Conservation (phyloP, 2,113 vertebrate genomes). For the Paramormyrops kingsleyae region DNA sequence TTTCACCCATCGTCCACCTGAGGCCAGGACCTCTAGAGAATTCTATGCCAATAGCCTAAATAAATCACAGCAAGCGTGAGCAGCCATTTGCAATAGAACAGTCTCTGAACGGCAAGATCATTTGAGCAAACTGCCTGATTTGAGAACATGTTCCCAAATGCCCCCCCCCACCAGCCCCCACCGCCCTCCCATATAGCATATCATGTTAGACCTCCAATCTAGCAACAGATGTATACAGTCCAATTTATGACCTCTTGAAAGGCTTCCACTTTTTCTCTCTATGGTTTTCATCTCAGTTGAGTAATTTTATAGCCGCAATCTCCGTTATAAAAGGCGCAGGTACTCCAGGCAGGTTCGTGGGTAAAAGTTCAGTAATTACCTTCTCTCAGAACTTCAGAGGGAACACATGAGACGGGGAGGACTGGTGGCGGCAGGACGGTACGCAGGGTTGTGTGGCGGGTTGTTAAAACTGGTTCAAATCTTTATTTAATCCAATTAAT, state of each 20-base stretch:
- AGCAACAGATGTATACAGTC: neutral
- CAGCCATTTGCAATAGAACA: neutral
- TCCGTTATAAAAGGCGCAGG: slow-evolving; percentile 42
- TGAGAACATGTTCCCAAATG: neutral
- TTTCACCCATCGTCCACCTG: neutral
- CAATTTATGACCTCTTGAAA: slow-evolving; percentile 16
- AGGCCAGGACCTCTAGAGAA: neutral
- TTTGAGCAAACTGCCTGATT: neutral
- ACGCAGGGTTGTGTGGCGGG: neutral
- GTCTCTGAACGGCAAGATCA: neutral
- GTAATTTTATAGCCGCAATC: slow-evolving; percentile 44
- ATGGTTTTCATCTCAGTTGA: slow-evolving; percentile 30
- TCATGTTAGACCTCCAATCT: neutral
- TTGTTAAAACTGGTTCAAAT: neutral
- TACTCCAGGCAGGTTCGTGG: slow-evolving; percentile 26
- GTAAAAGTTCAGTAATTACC: slow-evolving; percentile 41
- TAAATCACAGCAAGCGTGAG: neutral
- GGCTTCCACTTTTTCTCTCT: neutral
- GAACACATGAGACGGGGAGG: neutral
- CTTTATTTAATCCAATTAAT: neutral
- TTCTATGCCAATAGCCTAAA: neutral
- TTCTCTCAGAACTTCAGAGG: slow-evolving; percentile 23
- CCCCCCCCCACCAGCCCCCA: neutral
- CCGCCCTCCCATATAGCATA: neutral
- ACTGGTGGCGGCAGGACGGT: neutral